Percentiles rank a stretch among this genome's conserved stretches.
phyloP scores from a whole-genome alignment of 2,797 vertebrate species.

The Epinephelus awoara region DNA sequence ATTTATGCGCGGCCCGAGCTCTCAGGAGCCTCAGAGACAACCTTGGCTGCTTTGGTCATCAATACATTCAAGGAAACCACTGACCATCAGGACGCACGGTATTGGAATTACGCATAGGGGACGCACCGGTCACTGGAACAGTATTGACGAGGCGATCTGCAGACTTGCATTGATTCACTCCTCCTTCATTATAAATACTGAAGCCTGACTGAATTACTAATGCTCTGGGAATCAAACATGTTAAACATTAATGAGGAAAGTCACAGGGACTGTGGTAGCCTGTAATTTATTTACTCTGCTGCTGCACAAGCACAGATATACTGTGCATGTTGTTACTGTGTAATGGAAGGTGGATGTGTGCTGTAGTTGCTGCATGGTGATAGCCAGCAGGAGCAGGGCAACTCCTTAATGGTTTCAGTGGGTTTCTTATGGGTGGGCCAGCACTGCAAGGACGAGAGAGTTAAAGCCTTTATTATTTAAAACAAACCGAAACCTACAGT shows the following conservation, averaged over 20 bases:
- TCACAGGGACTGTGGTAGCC: constrained; percentile 27
- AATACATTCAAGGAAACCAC: constrained; percentile 64
- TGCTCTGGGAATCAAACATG: constrained; percentile 50
- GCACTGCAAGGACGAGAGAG: constrained; percentile 9
- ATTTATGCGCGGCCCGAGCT: constrained; percentile 30
- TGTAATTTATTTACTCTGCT: constrained; percentile 46
- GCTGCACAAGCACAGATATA: background rate
- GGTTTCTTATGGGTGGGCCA: background rate
- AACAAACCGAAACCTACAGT: constrained; percentile 19
- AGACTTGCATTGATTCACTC: constrained; percentile 65
- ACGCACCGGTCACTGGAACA: constrained; percentile 67
- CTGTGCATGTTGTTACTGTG: background rate
- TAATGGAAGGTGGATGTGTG: background rate
- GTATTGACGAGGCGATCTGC: constrained; percentile 63
- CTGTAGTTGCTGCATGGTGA: constrained; percentile 2
- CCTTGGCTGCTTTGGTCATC: constrained; percentile 57
- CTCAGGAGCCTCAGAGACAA: constrained; percentile 25
- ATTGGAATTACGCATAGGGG: constrained; percentile 65
- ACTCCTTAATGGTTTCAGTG: constrained; percentile 29
- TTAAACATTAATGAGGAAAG: constrained; percentile 59
- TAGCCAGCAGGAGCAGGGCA: background rate
- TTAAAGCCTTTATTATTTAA: constrained; percentile 47
- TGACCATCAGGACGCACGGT: constrained; percentile 48
- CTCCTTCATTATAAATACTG: constrained; percentile 64
- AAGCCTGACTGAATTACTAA: constrained; percentile 62